Conservation (phyloP, 2,113 vertebrate species). For the Takifugu flavidus region DNA sequence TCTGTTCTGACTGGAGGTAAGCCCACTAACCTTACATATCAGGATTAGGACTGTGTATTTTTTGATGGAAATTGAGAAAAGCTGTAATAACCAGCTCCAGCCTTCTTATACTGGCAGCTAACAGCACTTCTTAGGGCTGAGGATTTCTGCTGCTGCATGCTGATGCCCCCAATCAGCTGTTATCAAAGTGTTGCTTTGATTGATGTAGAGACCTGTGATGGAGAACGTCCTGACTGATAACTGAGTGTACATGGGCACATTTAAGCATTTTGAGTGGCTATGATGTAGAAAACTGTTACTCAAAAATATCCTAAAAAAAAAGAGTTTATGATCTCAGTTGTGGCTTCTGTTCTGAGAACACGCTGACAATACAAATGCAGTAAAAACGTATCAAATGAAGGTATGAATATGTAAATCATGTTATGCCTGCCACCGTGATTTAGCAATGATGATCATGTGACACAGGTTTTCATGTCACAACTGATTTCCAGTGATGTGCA, state of each 20-base stretch:
- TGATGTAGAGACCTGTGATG: too few relatives aligned
- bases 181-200: slow-evolving; percentile 22
- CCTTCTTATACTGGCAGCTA: slow-evolving; percentile 32
- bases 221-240: too few relatives aligned
- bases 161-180: background rate
- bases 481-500: background rate
- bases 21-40: slow-evolving; percentile 12
- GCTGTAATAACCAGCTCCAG: slow-evolving; percentile 49
- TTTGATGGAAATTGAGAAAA: slow-evolving; percentile 26
- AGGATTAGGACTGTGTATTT: slow-evolving; percentile 18
- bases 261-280: too few relatives aligned
- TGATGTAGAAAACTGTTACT: too few relatives aligned
- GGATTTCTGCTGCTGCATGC: too few relatives aligned
- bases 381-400: background rate
- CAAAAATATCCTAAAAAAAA: too few relatives aligned
- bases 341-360: too few relatives aligned
- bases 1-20: slow-evolving; percentile 12
- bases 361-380: background rate
- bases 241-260: too few relatives aligned
- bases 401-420: background rate
- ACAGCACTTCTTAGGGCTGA: slow-evolving; percentile 5
- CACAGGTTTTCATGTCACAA: background rate
- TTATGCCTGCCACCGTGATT: background rate
- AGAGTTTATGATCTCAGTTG: too few relatives aligned
- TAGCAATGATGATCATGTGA: background rate